Base-by-base conservation (phyloP, 2,797 vertebrate species). In the Labeo calbasu region DNA sequence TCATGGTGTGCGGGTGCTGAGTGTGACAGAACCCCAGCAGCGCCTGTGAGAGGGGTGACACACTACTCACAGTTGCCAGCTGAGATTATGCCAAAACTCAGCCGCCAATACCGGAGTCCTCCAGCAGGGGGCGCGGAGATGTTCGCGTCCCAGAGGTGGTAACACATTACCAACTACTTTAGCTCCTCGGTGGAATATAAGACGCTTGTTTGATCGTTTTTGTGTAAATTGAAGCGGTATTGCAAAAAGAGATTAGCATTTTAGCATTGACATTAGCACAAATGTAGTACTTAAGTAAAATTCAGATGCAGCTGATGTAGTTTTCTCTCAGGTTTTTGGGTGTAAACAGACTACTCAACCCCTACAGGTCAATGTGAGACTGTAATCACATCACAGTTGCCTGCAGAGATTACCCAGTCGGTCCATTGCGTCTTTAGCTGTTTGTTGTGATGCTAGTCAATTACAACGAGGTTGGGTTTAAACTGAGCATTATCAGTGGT, bases 21-120 rank as follows among this genome's bases (percentile, higher is more conserved):
- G 51, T 95, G 96, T 95, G 96, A 93, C 93, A 93, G 94, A 96
- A 98, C 94, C 97, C 94, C 96, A 95, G 94, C 91, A 91, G 93
- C 93, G 91, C 92, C 96, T 92, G 95, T 96, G 97, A 96, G 95
- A 91, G 82, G 88, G 79, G 92, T 80, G 50, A 88, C 63, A 82
- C 91, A 93, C 89, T 91, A 89, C 96, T 97, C 97, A 98, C 97
- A 98, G 97, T 98, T 97, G 97, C 97, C 97, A 97, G 97, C 96
- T 98, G 97, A 98, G 97, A 98, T 98, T 98, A 96, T 93, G 91
- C 96, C 96, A 96, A 89, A 89, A 91, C 93, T 93, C 94, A 96
- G 96, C 96, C 78, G 73, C 86, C 87, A 85, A 87, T 69, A 25
- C 19, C 32, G 15, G 14, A 5, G 17, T 32, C 63, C 10, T 17